Base-by-base conservation (phyloP, 2,797 vertebrate genomes). In the Mergus octosetaceus region DNA sequence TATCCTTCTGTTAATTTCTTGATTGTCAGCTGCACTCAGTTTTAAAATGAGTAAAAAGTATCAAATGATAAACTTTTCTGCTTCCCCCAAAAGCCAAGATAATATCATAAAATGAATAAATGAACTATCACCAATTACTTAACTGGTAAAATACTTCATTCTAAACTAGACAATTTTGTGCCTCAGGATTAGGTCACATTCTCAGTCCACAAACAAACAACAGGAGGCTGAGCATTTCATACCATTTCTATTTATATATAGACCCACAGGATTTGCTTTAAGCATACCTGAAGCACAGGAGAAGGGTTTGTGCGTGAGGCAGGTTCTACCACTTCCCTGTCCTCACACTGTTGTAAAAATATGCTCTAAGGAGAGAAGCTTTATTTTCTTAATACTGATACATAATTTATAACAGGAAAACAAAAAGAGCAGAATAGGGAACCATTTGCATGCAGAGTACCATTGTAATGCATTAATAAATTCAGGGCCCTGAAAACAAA, bases 371-470 rank as follows among this genome's bases (percentile, higher is more conserved):
- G n/a, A 80, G 24, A 89, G 95, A 89, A 89, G 27, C 2, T 6
- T 78, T 83, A 47, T 69, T 85, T 94, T 74, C 87, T 66, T 84
- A 79, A 66, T 70, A 84, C 2, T 5, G 13, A 60, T 90, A 70
- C 25, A 86, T 91, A 84, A 94, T 86, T 92, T 78, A 91, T 66
- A 81, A 60, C 6, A 39, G 27, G 84, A 56, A 91, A 96, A 94
- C 45, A 75, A 83, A 89, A 74, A 45, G n/a, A 75, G 24, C 8
- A 87, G 58, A 80, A 75, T 13, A 69, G 58, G 72, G n/a, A 83
- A 94, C 60, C 17, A 43, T 32, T 45, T 73, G 41, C 32, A 43
- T 34, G 56, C 53, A 77, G 64, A 62, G 16, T 56, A 81, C 6
- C 0, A 0, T 57, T 83, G 16, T 6, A 75, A 73, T 15, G 61